Percentiles rank a stretch among this genome's conserved stretches.
These are phyloP conservation scores for Ormyrus thymus DNA, from an alignment of 2,888 invertebrate genomes.

Conservation along the genomic window DNA sequence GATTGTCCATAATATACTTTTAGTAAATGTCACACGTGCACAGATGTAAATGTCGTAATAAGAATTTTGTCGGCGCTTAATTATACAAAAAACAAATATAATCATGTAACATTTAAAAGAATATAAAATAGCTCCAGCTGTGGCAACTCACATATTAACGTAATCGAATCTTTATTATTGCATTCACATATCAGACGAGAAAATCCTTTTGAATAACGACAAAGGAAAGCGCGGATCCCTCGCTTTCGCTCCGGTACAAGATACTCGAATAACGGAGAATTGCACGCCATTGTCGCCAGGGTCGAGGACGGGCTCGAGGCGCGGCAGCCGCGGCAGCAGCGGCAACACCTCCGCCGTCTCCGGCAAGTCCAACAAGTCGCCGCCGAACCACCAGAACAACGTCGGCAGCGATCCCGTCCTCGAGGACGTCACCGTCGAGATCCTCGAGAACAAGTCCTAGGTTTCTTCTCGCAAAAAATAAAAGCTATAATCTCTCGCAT, in stretches of 20 bases:
- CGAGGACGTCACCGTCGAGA: constrained; percentile 85
- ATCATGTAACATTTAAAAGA: neutral
- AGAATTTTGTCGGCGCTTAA: too few relatives aligned
- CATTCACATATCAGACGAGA: constrained; percentile 52
- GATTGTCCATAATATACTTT: too few relatives aligned
- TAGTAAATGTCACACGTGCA: too few relatives aligned
- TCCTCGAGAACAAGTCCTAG: constrained; percentile 81
- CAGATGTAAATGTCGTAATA: too few relatives aligned
- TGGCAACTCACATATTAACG: constrained; percentile 1
- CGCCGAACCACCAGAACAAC: constrained; percentile 63
- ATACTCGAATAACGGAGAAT: constrained; percentile 51
- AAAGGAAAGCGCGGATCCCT: constrained; percentile 49
- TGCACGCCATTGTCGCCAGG: constrained; percentile 69
- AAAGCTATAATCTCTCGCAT: neutral
- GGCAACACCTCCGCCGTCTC: constrained; percentile 85
- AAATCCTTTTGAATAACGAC: constrained; percentile 56
- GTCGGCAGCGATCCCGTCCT: constrained; percentile 71
- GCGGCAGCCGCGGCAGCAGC: constrained; percentile 84
- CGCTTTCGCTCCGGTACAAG: constrained; percentile 54
- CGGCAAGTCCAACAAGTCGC: constrained; percentile 80
- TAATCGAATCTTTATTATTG: constrained; percentile 27
- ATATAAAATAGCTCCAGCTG: neutral
- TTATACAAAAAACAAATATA: neutral
- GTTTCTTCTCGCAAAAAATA: neutral
- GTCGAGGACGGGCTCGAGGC: constrained; percentile 79